Percentiles rank a stretch among this genome's conserved stretches.
phyloP scores from a whole-genome alignment of 2,888 invertebrate species.

The Clunio marinus region DNA sequence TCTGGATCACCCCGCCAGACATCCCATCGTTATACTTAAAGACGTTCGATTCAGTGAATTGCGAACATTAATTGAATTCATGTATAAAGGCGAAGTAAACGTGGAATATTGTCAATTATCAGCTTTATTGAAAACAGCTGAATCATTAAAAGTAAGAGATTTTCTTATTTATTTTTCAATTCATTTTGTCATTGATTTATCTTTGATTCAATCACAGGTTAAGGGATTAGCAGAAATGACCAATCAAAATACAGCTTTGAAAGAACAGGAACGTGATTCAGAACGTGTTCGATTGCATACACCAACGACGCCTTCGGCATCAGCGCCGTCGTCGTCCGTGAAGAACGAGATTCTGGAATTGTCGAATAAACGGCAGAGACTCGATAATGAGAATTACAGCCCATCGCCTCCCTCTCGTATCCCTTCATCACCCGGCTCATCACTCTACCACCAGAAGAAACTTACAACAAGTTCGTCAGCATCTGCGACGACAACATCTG shows the following conservation, averaged over 20 bases:
- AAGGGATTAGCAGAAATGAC: slow-evolving; percentile 92
- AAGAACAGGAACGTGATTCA: slow-evolving; percentile 54
- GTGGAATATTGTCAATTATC: slow-evolving; percentile 90
- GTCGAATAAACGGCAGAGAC: slow-evolving; percentile 32
- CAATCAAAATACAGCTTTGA: slow-evolving; percentile 63
- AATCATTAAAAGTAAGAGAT: slow-evolving; percentile 71
- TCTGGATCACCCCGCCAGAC: slow-evolving; percentile 86
- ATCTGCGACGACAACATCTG: slow-evolving; percentile 41
- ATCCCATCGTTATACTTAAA: slow-evolving; percentile 90
- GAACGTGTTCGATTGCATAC: slow-evolving; percentile 51
- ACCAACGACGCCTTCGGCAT: slow-evolving; percentile 46
- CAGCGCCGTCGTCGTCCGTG: slow-evolving; percentile 43
- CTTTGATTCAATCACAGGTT: slow-evolving; percentile 52
- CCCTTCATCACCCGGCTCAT: slow-evolving; percentile 43
- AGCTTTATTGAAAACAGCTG: slow-evolving; percentile 85
- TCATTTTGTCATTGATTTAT: background rate
- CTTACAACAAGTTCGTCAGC: slow-evolving; percentile 38
- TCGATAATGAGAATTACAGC: slow-evolving; percentile 47
- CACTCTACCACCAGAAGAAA: slow-evolving; percentile 43
- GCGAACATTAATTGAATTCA: slow-evolving; percentile 89
- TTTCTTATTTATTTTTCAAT: background rate
- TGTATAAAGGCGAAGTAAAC: slow-evolving; percentile 95
- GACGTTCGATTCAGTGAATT: slow-evolving; percentile 89
- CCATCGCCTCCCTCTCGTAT: slow-evolving; percentile 46
- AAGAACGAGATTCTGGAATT: slow-evolving; percentile 39